Conservation (phyloP, 2,888 invertebrate genomes). For the Apantesis nais region DNA sequence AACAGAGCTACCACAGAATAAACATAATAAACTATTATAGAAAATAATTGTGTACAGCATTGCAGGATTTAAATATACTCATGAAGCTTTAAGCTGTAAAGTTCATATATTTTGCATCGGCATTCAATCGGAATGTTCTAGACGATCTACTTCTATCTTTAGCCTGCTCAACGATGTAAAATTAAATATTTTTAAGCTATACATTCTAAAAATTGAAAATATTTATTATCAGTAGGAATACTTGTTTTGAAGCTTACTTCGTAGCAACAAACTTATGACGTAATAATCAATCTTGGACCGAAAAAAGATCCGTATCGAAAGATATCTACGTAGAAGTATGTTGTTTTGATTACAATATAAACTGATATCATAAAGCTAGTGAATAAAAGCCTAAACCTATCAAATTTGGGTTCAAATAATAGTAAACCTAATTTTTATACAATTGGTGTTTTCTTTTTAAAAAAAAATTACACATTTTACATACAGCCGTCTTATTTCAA, state of each 20-base stretch:
- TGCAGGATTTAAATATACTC: neutral
- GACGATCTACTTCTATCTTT: constrained; percentile 25
- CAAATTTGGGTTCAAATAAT: too few species aligned
- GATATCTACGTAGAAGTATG: too few species aligned
- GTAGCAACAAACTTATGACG: too few species aligned
- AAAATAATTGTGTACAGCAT: neutral
- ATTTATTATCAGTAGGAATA: neutral
- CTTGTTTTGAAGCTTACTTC: neutral
- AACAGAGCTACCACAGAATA: neutral
- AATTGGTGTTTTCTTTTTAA: too few species aligned
- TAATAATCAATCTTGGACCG: too few species aligned
- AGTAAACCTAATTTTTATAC: too few species aligned
- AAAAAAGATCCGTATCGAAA: too few species aligned
- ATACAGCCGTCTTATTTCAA: too few species aligned
- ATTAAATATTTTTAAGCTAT: neutral
- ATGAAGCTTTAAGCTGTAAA: neutral
- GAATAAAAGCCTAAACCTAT: too few species aligned
- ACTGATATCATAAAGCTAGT: too few species aligned
- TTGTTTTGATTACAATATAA: too few species aligned
- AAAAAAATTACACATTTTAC: too few species aligned
- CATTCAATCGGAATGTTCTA: constrained; percentile 11
- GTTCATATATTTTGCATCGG: neutral
- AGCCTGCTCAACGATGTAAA: neutral
- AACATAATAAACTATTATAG: neutral
- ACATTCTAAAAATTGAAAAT: neutral